Percentiles rank a stretch among this genome's conserved stretches.
These are phyloP conservation scores for Sycophila texana DNA, from an alignment of 2,888 invertebrate species.

Conservation along the genomic window DNA sequence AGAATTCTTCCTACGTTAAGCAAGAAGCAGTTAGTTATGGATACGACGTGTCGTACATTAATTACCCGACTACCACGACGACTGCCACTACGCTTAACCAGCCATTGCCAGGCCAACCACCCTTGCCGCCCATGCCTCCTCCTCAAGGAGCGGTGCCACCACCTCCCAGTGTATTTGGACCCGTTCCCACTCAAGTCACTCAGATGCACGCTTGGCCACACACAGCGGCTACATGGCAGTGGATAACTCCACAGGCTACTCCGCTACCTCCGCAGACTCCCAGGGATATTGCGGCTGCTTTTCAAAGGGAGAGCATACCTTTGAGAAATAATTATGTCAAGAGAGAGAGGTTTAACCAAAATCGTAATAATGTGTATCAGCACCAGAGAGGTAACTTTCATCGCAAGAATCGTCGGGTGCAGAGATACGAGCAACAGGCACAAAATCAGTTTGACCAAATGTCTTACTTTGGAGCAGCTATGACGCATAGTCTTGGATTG, in stretches of 20 bases:
- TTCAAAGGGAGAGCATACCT: conserved; percentile 63
- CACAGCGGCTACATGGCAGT: conserved; percentile 69
- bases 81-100: conserved; percentile 65
- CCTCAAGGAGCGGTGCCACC: conserved; percentile 67
- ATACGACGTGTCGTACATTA: conserved; percentile 67
- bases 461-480: conserved; percentile 67
- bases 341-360: conserved; percentile 70
- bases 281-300: conserved; percentile 60
- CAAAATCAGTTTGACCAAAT: conserved; percentile 67
- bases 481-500: conserved; percentile 64
- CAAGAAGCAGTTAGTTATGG: conserved; percentile 66
- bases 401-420: conserved; percentile 68
- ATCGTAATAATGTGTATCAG: conserved; percentile 67
- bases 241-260: conserved; percentile 71
- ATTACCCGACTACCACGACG: conserved; percentile 65
- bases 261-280: conserved; percentile 64
- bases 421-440: conserved; percentile 66
- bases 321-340: conserved; percentile 67
- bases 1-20: conserved; percentile 61
- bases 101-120: conserved; percentile 73
- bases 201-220: conserved; percentile 70
- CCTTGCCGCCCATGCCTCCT: conserved; percentile 73
- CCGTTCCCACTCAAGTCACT: conserved; percentile 69
- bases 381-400: conserved; percentile 69
- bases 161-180: conserved; percentile 69